Evolutionary conservation across 1,140 invertebrate genomes (phyloP).

Genomic region (Drosophila kohkoa): DNA sequence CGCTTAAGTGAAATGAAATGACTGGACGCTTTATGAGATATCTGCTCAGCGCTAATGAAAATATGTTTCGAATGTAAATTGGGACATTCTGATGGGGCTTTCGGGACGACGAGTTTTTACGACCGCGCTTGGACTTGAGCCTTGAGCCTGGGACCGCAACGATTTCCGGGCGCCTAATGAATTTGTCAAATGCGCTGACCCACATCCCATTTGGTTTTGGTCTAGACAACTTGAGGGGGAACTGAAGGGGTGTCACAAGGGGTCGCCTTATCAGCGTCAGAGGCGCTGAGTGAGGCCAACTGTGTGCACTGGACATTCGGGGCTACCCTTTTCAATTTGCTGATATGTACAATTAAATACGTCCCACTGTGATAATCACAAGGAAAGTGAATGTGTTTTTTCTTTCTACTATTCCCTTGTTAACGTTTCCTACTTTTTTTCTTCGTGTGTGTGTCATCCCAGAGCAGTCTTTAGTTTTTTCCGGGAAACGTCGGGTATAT

Average conservation of each 20-base stretch:
- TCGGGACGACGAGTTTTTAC: constrained; percentile 20
- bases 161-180: constrained; percentile 78
- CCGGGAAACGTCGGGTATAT: not conserved
- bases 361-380: constrained; percentile 75
- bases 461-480: constrained; percentile 23
- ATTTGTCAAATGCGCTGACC: constrained; percentile 73
- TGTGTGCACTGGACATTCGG: constrained; percentile 57
- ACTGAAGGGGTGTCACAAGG: not conserved
- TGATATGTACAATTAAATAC: constrained; percentile 72
- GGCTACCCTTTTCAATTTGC: constrained; percentile 80
- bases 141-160: constrained; percentile 37
- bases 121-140: constrained; percentile 15
- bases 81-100: constrained; percentile 58
- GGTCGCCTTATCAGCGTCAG: constrained; percentile 43
- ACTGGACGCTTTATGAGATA: constrained; percentile 51
- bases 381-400: constrained; percentile 29
- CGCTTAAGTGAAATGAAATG: constrained; percentile 75
- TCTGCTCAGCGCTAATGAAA: constrained; percentile 69
- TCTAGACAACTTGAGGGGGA: not conserved
- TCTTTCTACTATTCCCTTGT: constrained; percentile 48
- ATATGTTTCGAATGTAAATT: constrained; percentile 81
- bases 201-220: constrained; percentile 41
- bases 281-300: constrained; percentile 47
- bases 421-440: constrained; percentile 37
- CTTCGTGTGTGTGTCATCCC: not conserved